Evolutionary conservation across 2,113 vertebrate species (phyloP), one percentile per base, ranked within the genome.

Genomic region (Coturnix japonica): DNA sequence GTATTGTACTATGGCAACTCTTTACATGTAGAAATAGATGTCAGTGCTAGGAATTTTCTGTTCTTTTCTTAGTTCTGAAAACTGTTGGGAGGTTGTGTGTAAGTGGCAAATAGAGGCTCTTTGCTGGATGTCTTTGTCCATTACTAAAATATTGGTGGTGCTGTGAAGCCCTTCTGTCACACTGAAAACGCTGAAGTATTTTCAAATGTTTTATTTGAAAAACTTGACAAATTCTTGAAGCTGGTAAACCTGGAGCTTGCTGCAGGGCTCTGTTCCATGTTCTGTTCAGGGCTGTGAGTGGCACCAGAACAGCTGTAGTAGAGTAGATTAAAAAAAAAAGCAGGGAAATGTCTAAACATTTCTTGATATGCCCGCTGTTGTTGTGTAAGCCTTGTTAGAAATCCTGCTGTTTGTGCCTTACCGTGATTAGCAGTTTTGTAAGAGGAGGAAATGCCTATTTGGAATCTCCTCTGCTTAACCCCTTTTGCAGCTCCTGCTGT

Each of bases 161-260:
- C 85, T 77, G 23, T 47, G 18, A 87, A 61, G 30, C 39, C 26
- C 73, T 77, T 70, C 59, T 51, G n/a, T 85, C 18, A 28, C 53
- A 25, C 66, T 73, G 69, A 73, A 80, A 89, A 77, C 1, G 0
- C 71, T 85, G 43, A 51, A 8, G 3, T 82, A 25, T 93, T 92
- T 94, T 96, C n/a, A 57, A 74, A 75, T 37, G 23, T 56, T 79
- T 46, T 11, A 10, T 85, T 63, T 63, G 17, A 80, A 87, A 89
- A 89, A 49, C n/a, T 80, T 79, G 41, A 26, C n/a, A 41, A 74
- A 44, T 71, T 56, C 15, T n/a, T 71, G 56, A 80, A 51, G 30
- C 23, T 77, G 43, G 20, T 9, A 61, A 53, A 75, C 39, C 7
- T 71, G 23, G 51, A 67, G 16, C 46, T 91, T 85, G 33, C 67